Conservation (phyloP, 2,113 vertebrate genomes). For the Nothoprocta pentlandii region DNA sequence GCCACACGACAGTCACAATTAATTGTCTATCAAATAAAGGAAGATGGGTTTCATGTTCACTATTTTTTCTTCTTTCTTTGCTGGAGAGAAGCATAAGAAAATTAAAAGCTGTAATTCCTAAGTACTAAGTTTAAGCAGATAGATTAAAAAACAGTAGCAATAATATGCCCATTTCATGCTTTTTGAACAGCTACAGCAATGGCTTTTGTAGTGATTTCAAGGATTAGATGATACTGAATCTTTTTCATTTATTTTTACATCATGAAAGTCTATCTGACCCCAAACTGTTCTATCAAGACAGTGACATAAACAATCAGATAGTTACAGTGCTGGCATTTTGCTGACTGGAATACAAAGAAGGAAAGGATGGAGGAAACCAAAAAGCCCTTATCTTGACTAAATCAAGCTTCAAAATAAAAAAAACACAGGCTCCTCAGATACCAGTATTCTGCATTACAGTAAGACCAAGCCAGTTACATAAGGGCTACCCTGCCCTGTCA, state of each 20-base stretch:
- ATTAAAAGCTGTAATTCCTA: neutral
- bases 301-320: constrained; percentile 7
- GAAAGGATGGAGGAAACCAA: neutral
- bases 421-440: fast-evolving
- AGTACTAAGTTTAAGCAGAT: neutral
- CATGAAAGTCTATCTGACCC: neutral
- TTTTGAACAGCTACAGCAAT: constrained; percentile 1
- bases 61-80: neutral
- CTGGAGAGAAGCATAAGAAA: neutral
- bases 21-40: neutral
- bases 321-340: neutral
- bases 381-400: neutral
- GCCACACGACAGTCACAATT: too few relatives aligned
- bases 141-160: neutral
- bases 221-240: neutral
- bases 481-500: neutral
- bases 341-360: neutral
- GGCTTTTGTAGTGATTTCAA: neutral
- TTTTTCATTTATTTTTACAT: neutral
- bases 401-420: neutral
- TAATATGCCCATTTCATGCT: neutral
- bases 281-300: neutral
- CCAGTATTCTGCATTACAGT: fast-evolving
- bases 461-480: neutral
- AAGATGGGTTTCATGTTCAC: neutral